Conservation (phyloP, 2,888 invertebrate species). For the Catocala fraxini region DNA sequence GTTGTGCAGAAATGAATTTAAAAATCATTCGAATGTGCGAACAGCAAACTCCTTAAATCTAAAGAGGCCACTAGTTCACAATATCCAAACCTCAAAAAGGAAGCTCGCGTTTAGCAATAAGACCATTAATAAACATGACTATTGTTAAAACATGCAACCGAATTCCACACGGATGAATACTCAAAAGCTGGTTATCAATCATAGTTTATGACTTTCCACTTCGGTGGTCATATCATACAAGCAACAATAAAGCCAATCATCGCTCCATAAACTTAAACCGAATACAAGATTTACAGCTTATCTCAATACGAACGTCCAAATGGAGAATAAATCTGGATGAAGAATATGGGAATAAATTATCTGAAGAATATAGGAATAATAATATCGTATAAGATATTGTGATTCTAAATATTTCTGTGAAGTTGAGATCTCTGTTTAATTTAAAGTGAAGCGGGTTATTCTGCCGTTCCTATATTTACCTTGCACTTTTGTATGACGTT, state of each 20-base stretch:
- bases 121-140: background rate
- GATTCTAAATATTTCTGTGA: background rate
- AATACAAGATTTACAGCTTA: background rate
- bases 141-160: background rate
- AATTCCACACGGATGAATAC: background rate
- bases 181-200: background rate
- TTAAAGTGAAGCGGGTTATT: constrained; percentile 23
- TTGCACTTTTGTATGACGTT: constrained; percentile 69
- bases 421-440: constrained; percentile 5
- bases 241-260: background rate
- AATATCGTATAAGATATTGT: background rate
- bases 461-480: constrained; percentile 72
- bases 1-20: no score
- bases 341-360: constrained; percentile 2
- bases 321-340: constrained; percentile 3
- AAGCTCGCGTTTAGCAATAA: no score
- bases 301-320: background rate
- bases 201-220: background rate
- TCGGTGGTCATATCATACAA: background rate
- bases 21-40: no score
- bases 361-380: background rate
- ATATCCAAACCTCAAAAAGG: no score
- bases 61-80: no score
- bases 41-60: no score
- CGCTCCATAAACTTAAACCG: background rate